Base-by-base conservation (phyloP, 2,797 vertebrate genomes). In the Artibeus jamaicensis region DNA sequence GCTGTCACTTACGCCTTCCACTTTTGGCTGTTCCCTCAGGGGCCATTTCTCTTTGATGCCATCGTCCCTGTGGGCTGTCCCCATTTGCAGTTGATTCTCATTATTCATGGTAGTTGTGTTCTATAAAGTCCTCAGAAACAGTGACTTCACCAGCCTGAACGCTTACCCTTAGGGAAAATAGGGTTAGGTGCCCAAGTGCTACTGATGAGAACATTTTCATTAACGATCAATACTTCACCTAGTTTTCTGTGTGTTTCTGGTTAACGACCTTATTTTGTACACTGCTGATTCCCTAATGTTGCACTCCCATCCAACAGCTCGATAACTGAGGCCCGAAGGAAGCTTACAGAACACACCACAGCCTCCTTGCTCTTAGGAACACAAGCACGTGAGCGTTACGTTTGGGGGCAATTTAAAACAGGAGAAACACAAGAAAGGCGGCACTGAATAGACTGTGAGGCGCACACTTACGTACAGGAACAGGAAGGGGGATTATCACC, bases 101-200 rank as follows among this genome's bases (percentile, higher is more conserved):
- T 3, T 21, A 53, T 19, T 8, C 10, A 2, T 0, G 6, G 86
- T 5, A n/a, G 59, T 6, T 48, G 9, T 2, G 1, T 59, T n/a
- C 74, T 42, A 5, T 12, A 21, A 67, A 44, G 50, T 34, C 71
- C 34, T 5, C 19, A 4, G 24, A 24, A 22, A 70, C 39, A 42
- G 39, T 22, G 53, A 59, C 59, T 76, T 14, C 32, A 39, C 11
- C 1, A 62, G 48, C 29, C 6, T 3, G 10, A 82, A 29, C 15
- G 32, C 46, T 3, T 34, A 65, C 37, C 92, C 59, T 22, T 67
- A 15, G 8, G 42, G 53, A 32, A 26, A 57, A 42, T 1, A 55
- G 22, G 46, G 50, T 29, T 48, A 62, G 12, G 44, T 22, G 70
- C 53, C 82, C 24, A 44, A 3, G 1, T 53, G 14, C 34, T 53